phyloP scores from a whole-genome alignment of 1,140 invertebrate genomes.

The Plectus sambesii region DNA sequence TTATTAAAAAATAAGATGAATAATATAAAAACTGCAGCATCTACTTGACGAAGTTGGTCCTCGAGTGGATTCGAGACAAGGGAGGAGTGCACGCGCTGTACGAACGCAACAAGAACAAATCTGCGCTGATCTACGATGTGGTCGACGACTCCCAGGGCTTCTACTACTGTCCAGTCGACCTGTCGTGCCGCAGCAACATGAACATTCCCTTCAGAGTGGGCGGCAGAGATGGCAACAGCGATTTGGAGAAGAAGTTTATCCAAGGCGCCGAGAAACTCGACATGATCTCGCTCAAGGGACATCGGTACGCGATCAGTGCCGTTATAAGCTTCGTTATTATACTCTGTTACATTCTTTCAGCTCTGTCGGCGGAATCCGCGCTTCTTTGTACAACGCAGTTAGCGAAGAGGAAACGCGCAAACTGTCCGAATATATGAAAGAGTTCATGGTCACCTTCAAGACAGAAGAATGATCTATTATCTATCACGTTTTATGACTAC shows the following conservation, averaged over 20 bases:
- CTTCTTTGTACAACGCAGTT: constrained; percentile 85
- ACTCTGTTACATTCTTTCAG: constrained; percentile 48
- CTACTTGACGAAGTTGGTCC: constrained; percentile 75
- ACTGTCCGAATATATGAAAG: constrained; percentile 70
- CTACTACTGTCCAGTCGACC: constrained; percentile 55
- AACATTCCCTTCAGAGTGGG: constrained; percentile 82
- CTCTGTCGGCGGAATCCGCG: constrained; percentile 82
- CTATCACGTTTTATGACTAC: too few relatives aligned
- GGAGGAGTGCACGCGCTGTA: constrained; percentile 58
- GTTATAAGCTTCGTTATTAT: constrained; percentile 2
- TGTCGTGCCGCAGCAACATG: constrained; percentile 58
- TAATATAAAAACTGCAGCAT: too few relatives aligned
- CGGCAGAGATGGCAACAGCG: constrained; percentile 57
- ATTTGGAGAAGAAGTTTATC: constrained; percentile 74
- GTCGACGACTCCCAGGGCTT: constrained; percentile 78
- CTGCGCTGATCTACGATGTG: constrained; percentile 64
- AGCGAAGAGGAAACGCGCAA: constrained; percentile 62
- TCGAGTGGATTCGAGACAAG: constrained; percentile 78
- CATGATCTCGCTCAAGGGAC: constrained; percentile 84
- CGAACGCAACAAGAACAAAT: constrained; percentile 58
- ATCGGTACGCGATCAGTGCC: constrained; percentile 57
- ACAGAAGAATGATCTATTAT: constrained; percentile 20
- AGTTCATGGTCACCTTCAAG: constrained; percentile 51
- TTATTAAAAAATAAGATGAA: too few relatives aligned
- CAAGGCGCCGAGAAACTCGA: constrained; percentile 60